Base-by-base conservation (phyloP, 2,888 invertebrate species). In the Thyatira batis region DNA sequence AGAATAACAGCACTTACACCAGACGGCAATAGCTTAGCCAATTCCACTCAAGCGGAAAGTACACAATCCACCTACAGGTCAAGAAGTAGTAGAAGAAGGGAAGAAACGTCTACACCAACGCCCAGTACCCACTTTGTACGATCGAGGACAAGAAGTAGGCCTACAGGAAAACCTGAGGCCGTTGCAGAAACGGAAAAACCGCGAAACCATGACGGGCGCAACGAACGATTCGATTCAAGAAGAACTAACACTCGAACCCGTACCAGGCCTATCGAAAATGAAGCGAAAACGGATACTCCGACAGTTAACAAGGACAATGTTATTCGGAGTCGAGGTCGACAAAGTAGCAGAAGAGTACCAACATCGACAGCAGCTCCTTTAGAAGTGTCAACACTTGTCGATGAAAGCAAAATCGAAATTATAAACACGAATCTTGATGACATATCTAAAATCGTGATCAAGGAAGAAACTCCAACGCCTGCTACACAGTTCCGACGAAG, bases 171-270 rank as follows among this genome's bases (percentile, higher is more conserved):
- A 45, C 53, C 57, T 52, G 73, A 76, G 51, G 61, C 64, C 50
- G 60, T 70, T 39, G 62, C 62, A 49, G 66, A 73, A 60, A 64
- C 69, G 45, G 75, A 76, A 61, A 67, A 73, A 61, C 67, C 75
- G 11, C 65, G 63, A 61, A 61, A 66, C 58, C 60, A 75, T 56
- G 69, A 75, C 63, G 74, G 62, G 64, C 77, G 73, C 52, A 86
- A 78, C 78, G 88, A 88, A 78, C 82, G 84, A 81, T 85, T 86
- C 60, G 82, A 87, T 73, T 83, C 85, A 21, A 83, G 85, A 80
- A 87, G 81, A 71, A 84, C 83, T 45, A 73, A 67, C 44, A 78
- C 69, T 71, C 84, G 91, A 71, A 78, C 86, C 51, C 85, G 88
- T 39, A 84, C 76, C 60, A 83, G 80, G 71, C 71, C 79, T 13